Percentiles rank a stretch among this genome's conserved stretches.
Conservation (phyloP, 2,113 vertebrate genomes). For the Petromus typicus region DNA sequence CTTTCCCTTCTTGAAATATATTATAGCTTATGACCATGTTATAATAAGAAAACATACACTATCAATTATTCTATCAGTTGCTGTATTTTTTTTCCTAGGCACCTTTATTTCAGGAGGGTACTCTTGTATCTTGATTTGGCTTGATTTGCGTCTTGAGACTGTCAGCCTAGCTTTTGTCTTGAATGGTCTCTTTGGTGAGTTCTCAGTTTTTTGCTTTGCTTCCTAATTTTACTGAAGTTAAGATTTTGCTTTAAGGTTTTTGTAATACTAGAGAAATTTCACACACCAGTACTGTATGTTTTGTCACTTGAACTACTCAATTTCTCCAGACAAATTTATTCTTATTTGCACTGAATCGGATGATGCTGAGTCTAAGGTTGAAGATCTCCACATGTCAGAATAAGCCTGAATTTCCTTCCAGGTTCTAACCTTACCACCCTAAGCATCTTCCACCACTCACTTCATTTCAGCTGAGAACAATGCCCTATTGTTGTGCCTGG, state of each 20-base stretch:
- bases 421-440: background rate
- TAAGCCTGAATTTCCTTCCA: background rate
- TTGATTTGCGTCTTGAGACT: background rate
- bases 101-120: background rate
- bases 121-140: background rate
- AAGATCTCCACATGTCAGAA: background rate
- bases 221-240: background rate
- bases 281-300: background rate
- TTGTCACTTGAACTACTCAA: background rate
- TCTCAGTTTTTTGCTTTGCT: background rate
- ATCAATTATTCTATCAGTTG: background rate
- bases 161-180: background rate
- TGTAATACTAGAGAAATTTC: background rate
- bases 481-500: background rate
- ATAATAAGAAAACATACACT: background rate
- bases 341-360: background rate
- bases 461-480: background rate
- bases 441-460: background rate
- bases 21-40: background rate
- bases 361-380: background rate
- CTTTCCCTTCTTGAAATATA: background rate
- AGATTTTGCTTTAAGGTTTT: background rate
- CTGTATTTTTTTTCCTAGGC: background rate
- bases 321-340: background rate
- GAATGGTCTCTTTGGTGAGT: background rate